Evolutionary conservation across 2,113 vertebrate genomes (phyloP).

Genomic region (Muscicapa adusta): DNA sequence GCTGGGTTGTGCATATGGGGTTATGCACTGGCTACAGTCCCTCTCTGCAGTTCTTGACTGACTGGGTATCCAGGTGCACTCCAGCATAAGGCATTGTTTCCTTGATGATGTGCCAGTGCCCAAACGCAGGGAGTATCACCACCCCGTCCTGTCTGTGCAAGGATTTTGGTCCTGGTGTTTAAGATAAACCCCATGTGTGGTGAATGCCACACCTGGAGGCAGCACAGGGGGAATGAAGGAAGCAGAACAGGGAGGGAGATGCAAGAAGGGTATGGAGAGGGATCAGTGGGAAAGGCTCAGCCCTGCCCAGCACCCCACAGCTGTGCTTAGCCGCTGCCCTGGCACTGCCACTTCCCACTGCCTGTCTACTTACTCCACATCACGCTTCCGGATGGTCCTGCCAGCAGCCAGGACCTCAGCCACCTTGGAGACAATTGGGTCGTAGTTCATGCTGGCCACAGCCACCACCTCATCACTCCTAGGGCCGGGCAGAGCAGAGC

Average conservation of each 20-base stretch:
- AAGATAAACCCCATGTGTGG: background rate
- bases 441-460: constrained; percentile 98
- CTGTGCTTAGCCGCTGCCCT: background rate
- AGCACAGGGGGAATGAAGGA: rapidly evolving
- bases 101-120: background rate
- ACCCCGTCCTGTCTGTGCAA: background rate
- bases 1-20: background rate
- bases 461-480: constrained; percentile 95
- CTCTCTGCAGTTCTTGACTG: background rate
- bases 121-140: background rate
- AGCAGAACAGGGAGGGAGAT: background rate
- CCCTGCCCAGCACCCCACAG: background rate
- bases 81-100: background rate
- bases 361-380: constrained; percentile 90
- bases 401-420: constrained; percentile 91
- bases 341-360: background rate
- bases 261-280: background rate
- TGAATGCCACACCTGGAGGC: background rate
- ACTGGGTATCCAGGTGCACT: background rate
- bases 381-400: constrained; percentile 90
- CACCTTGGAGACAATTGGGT: constrained; percentile 95
- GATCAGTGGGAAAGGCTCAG: background rate
- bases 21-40: background rate
- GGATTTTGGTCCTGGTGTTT: background rate
- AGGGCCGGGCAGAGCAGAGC: background rate